Percentiles rank a stretch among this genome's conserved stretches.
phyloP scores from a whole-genome alignment of 2,797 vertebrate species.

The Adelosebastes latens region DNA sequence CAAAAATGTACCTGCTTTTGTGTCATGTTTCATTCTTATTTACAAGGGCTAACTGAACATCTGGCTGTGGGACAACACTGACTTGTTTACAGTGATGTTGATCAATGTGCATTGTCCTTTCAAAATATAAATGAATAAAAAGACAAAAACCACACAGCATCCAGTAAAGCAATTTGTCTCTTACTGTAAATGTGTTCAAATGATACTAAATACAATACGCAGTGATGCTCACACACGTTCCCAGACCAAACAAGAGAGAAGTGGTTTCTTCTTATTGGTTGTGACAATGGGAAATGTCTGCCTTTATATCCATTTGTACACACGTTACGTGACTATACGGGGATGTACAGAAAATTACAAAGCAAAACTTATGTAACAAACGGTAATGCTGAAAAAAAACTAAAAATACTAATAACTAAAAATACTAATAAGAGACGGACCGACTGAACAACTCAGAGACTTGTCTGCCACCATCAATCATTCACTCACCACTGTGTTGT shows the following conservation, averaged over 20 bases:
- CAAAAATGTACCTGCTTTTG: not conserved
- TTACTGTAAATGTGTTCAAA: not conserved
- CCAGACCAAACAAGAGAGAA: slow-evolving; percentile 22
- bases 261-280: slow-evolving; percentile 15
- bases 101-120: not conserved
- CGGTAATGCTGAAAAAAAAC: not conserved
- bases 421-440: not conserved
- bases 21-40: not conserved
- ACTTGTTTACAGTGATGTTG: not conserved
- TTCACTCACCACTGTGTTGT: slow-evolving; percentile 1
- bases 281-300: not conserved
- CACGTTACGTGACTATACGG: not conserved
- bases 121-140: not conserved
- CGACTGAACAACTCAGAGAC: not conserved
- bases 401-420: not conserved
- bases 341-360: not conserved
- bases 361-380: not conserved
- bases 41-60: not conserved
- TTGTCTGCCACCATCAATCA: slow-evolving; percentile 16
- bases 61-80: not conserved
- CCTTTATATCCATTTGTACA: not conserved
- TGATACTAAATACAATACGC: not conserved
- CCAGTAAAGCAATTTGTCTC: not conserved
- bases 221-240: not conserved
- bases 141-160: not conserved